Base-by-base conservation (phyloP, 1,140 invertebrate genomes). In the Pygmarrhopalites habei region DNA sequence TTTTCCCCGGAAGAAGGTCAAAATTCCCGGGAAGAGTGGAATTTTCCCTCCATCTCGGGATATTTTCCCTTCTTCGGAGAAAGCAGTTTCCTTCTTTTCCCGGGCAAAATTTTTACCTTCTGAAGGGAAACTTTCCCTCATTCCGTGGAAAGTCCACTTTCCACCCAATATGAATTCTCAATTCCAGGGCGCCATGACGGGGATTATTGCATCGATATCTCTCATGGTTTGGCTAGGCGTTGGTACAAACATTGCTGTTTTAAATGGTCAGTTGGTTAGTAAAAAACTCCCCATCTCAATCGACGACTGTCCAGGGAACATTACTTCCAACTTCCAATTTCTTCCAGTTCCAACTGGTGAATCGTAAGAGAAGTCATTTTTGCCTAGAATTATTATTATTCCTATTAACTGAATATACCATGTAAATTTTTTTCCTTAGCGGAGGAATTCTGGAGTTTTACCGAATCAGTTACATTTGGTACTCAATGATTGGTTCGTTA, bases 201-300 rank as follows among this genome's bases (percentile, higher is more conserved):
- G 90, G 5, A 83, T 86, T 0, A 39, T 90, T 0, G 73, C 78
- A 7, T 84, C 87, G 47, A 78, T 91, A 1, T 72, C 80, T 2
- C 77, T 91, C 4, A 83, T 89, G 23, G 83, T 86, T 2, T 92
- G 88, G 88, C 86, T 93, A 26, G 90, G 88, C 0, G 78, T 92
- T 17, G 89, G 89, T 2, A 86, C 87, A 0, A 88, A 91, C 73
- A 78, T 86, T 1, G 82, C 85, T 10, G 85, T 89, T 72, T 80
- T 84, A 7, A 77, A 77, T 2, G 84, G 84, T 0, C 75, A 74
- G n/a, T 84, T 88, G 53, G 78, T 63, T 19, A 84, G 83, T 68
- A 76, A 79, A 2, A 80, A 82, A 51, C 87, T 86, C 74, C 80
- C 82, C 0, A 78, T 85, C 23, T 85, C 80, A 3, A 84, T 82